phyloP scores from a whole-genome alignment of 2,797 vertebrate species.

The Danio tinwini region DNA sequence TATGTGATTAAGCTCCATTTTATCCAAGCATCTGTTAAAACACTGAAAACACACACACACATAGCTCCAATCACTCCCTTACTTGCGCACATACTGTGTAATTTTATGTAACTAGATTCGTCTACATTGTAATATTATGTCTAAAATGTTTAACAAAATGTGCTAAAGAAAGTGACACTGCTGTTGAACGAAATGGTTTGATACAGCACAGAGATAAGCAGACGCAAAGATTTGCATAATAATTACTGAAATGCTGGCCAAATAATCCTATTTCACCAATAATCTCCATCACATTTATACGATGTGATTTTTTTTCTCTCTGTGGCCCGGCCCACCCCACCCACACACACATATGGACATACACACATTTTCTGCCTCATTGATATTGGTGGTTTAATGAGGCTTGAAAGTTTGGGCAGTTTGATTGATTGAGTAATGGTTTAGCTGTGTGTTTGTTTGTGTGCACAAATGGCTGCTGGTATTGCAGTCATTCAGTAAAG shows the following conservation, averaged over 20 bases:
- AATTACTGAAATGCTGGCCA: conserved; percentile 39
- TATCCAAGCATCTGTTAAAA: conserved; percentile 44
- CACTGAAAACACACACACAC: conserved; percentile 22
- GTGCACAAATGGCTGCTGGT: conserved; percentile 14
- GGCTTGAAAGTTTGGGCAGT: conserved; percentile 11
- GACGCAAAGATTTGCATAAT: conserved; percentile 30
- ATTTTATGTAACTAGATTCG: not conserved
- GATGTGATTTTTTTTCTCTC: conserved; percentile 19
- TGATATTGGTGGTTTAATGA: conserved; percentile 27
- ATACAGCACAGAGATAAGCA: not conserved
- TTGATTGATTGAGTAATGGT: conserved; percentile 32
- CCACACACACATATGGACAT: not conserved
- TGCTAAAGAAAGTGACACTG: conserved; percentile 8
- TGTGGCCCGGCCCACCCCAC: not conserved
- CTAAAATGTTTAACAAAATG: conserved; percentile 10
- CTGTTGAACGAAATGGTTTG: conserved; percentile 1
- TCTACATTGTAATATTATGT: not conserved
- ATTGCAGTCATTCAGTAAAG: conserved; percentile 24
- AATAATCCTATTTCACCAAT: conserved; percentile 46
- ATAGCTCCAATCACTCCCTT: conserved; percentile 6
- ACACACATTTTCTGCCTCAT: conserved; percentile 27
- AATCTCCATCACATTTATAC: conserved; percentile 44
- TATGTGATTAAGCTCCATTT: conserved; percentile 47
- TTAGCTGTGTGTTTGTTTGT: not conserved
- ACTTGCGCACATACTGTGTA: not conserved